A percentile compares a stretch with the other conserved stretches of the same genome.
phyloP scores from a whole-genome alignment of 2,888 invertebrate species.

The Arge pagana region DNA sequence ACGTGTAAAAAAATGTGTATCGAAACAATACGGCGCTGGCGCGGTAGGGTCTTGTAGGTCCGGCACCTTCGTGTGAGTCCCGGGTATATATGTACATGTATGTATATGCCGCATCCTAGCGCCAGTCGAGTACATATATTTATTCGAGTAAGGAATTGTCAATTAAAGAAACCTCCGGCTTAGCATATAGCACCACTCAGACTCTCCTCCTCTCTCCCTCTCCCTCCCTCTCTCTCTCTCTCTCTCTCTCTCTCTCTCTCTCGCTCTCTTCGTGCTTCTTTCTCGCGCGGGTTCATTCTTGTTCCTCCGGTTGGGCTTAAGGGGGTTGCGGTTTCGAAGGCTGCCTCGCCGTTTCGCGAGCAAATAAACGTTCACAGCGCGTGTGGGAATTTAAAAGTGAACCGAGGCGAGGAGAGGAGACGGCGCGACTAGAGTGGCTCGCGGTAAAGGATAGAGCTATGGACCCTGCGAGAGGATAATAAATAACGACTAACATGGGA shows the following conservation, averaged over 20 bases:
- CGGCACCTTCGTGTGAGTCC: slow-evolving; percentile 47
- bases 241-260: too few relatives aligned
- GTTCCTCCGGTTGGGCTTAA: too few relatives aligned
- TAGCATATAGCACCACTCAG: slow-evolving; percentile 46
- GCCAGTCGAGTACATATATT: slow-evolving; percentile 18
- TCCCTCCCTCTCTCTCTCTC: too few relatives aligned
- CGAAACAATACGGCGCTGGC: slow-evolving; percentile 56
- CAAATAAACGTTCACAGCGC: too few relatives aligned
- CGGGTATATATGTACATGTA: too few relatives aligned
- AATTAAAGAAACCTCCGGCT: slow-evolving; percentile 56
- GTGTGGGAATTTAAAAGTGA: neutral
- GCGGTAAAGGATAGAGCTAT: neutral
- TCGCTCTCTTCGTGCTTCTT: too few relatives aligned
- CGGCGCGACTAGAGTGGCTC: neutral
- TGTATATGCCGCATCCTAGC: slow-evolving; percentile 11
- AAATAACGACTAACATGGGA: slow-evolving; percentile 53
- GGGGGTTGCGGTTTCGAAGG: too few relatives aligned
- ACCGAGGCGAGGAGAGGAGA: neutral
- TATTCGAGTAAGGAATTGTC: slow-evolving; percentile 45
- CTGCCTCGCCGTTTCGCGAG: too few relatives aligned
- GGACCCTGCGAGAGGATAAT: slow-evolving; percentile 42
- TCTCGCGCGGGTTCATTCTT: too few relatives aligned
- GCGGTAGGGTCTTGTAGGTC: slow-evolving; percentile 51
- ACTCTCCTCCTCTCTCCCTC: slow-evolving; percentile 18
- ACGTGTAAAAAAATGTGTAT: slow-evolving; percentile 48